A percentile compares a stretch with the other conserved stretches of the same genome.
Evolutionary conservation across 1,140 invertebrate species (phyloP).

Genomic region (Pentalonia nigronervosa): DNA sequence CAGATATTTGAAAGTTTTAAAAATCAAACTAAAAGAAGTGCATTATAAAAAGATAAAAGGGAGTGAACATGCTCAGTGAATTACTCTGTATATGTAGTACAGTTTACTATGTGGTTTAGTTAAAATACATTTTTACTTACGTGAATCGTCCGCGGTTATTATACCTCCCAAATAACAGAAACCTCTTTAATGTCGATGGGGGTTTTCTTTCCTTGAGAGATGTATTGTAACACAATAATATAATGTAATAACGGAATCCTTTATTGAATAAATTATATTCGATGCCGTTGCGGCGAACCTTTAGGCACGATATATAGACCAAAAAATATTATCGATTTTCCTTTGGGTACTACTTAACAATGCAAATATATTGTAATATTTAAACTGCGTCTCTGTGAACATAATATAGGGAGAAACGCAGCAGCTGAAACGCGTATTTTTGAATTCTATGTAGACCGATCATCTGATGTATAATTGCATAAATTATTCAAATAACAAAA

Average conservation of each 20-base stretch:
- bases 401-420: not conserved
- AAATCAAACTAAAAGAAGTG: not conserved
- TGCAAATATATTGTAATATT: not conserved
- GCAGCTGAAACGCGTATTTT: constrained; percentile 23
- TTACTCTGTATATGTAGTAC: not conserved
- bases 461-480: not conserved
- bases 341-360: not conserved
- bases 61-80: too few species aligned
- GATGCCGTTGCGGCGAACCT: not conserved
- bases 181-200: not conserved
- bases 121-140: not conserved
- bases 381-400: not conserved
- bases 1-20: not conserved
- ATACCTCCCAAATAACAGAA: not conserved
- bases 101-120: not conserved
- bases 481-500: not conserved
- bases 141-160: not conserved
- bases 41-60: not conserved
- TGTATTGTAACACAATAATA: not conserved
- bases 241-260: not conserved
- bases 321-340: not conserved
- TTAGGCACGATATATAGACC: not conserved
- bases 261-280: constrained; percentile 6
- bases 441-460: not conserved
- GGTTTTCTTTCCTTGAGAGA: not conserved